phyloP scores from a whole-genome alignment of 2,888 invertebrate species.

The Sicus ferrugineus region DNA sequence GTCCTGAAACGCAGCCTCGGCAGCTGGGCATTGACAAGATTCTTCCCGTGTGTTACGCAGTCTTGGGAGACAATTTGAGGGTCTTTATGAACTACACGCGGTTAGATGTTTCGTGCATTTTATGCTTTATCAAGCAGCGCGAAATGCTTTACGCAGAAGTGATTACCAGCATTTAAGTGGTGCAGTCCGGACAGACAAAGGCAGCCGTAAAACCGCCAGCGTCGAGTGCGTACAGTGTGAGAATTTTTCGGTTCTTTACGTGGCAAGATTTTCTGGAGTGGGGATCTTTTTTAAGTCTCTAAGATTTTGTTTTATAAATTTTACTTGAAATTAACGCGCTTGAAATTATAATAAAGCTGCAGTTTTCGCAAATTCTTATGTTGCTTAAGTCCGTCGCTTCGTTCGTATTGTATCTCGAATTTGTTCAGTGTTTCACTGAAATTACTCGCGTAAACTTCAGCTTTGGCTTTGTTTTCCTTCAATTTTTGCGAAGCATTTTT shows the following conservation, averaged over 20 bases:
- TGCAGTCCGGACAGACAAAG: constrained; percentile 34
- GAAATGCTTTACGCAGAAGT: constrained; percentile 57
- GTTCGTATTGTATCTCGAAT: too few species aligned
- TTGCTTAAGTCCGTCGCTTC: too few species aligned
- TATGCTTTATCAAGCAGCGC: too few species aligned
- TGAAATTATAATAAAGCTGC: too few species aligned
- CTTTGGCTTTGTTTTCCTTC: constrained; percentile 6
- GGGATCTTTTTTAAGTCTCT: too few species aligned
- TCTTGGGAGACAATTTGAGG: constrained; percentile 27
- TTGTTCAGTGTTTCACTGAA: too few species aligned
- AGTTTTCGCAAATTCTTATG: too few species aligned
- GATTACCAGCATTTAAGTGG: constrained; percentile 48
- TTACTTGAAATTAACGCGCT: too few species aligned
- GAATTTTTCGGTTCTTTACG: background rate
- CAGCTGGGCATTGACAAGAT: constrained; percentile 18
- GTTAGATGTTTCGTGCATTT: background rate
- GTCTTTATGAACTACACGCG: constrained; percentile 8
- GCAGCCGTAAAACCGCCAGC: constrained; percentile 42
- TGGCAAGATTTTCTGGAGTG: too few species aligned
- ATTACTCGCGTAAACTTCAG: too few species aligned
- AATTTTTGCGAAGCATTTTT: constrained; percentile 25
- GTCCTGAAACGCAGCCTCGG: constrained; percentile 12
- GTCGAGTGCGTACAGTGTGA: constrained; percentile 5
- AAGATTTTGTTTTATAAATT: too few species aligned
- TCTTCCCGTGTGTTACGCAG: constrained; percentile 28